These are phyloP conservation scores for Caenorhabditis sp. DNA, from an alignment of 2,888 invertebrate genomes.

Conservation along the genomic window DNA sequence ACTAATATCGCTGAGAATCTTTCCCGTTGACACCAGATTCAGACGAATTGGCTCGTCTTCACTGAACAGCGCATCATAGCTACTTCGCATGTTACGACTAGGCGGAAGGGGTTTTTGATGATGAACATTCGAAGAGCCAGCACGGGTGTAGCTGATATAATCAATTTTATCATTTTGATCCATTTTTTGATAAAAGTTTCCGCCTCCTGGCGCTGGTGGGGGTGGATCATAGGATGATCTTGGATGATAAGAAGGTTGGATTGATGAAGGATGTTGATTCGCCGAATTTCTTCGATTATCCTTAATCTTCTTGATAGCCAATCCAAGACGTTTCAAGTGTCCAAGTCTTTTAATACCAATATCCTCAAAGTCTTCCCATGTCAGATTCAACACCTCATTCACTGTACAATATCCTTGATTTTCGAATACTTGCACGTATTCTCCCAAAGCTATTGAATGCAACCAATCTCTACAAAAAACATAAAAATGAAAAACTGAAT, in stretches of 20 bases:
- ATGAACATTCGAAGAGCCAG: neutral
- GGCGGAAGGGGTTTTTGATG: conserved; percentile 6
- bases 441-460: conserved; percentile 85
- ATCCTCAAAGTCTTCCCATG: conserved; percentile 99
- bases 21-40: conserved; percentile 43
- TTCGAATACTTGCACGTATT: conserved; percentile 87
- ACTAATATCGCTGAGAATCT: conserved; percentile 43
- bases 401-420: conserved; percentile 93
- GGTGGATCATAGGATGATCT: conserved; percentile 48
- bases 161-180: conserved; percentile 26
- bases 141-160: conserved; percentile 39
- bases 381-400: conserved; percentile 87
- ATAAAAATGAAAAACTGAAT: neutral
- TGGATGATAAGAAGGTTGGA: neutral
- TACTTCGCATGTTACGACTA: neutral
- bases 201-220: conserved; percentile 42
- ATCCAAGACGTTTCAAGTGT: conserved; percentile 95
- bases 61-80: conserved; percentile 4
- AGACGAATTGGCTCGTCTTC: conserved; percentile 33
- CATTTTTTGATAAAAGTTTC: neutral
- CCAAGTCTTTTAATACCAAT: conserved; percentile 80
- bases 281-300: conserved; percentile 3
- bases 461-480: conserved; percentile 81
- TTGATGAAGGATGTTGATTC: neutral
- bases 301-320: conserved; percentile 89